A percentile compares a stretch with the other conserved stretches of the same genome.
phyloP scores from a whole-genome alignment of 1,140 invertebrate species.

The Hermatobates lingyangjiaoensis region DNA sequence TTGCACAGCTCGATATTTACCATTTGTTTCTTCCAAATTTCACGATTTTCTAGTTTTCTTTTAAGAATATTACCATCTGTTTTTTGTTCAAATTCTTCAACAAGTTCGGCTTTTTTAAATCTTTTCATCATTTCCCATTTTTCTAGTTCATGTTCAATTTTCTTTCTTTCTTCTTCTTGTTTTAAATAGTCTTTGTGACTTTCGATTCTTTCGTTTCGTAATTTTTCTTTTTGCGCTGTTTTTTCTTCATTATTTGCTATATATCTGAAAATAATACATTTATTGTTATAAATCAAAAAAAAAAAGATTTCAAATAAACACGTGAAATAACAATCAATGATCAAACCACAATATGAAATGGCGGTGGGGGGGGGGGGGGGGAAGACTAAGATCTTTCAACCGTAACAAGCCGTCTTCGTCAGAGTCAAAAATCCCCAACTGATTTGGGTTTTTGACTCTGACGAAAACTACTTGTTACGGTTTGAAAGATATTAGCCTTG shows the following conservation, averaged over 20 bases:
- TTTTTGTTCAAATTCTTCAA: constrained; percentile 7
- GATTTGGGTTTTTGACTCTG: no score
- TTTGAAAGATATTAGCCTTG: no score
- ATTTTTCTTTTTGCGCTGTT: constrained; percentile 3
- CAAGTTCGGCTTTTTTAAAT: constrained; percentile 13
- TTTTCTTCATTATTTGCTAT: constrained; percentile 5
- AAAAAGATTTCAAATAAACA: no score
- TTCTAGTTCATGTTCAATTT: constrained; percentile 10
- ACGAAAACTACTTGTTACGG: no score
- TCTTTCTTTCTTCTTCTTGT: constrained; percentile 8
- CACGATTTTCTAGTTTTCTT: constrained; percentile 1
- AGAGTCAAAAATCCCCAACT: no score
- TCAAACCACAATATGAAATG: no score
- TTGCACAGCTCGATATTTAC: constrained; percentile 4
- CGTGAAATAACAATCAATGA: no score
- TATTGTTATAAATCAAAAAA: background rate
- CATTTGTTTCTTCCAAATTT: background rate
- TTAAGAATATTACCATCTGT: constrained; percentile 5
- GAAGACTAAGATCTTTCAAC: no score
- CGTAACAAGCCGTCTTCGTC: no score
- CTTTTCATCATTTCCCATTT: constrained; percentile 15
- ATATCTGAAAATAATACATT: background rate
- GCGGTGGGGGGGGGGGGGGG: no score
- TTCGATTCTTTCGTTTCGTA: constrained; percentile 10
- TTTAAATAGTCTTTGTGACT: constrained; percentile 8